Base-by-base conservation (phyloP, 2,797 vertebrate species). In the Molossus molossus region DNA sequence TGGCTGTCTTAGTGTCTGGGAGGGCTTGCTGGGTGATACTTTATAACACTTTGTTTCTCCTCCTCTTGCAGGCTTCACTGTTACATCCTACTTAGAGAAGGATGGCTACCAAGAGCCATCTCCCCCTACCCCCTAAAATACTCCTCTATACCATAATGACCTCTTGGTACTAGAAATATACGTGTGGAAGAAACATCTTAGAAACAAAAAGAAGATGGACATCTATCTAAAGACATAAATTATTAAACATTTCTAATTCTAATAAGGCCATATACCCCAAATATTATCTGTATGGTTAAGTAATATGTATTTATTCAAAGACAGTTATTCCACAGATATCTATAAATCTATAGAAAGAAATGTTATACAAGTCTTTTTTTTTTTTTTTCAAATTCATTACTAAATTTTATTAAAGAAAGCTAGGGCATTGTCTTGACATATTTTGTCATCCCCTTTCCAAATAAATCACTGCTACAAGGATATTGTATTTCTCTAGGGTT, bases 71-170 rank as follows among this genome's bases (percentile, higher is more conserved):
- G 90, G 79, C 29, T 75, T 81, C 87, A 90, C 53, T 90, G 77
- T 72, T 95, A 93, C 15, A 45, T 85, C 60, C 76, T 90, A 55
- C 37, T 87, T 95, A 79, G 29, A 90, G 87, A 95, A n/a, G 95
- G 91, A 97, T 1, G 95, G 40, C 65, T 98, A 84, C 81, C 70
- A 91, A 92, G 45, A 95, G 60, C 88, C 72, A 97, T 55, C 90
- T 91, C 0, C 62, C 0, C 14, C 10, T 4, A 33, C 33, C 1
- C 40, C 70, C 57, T 29, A 94, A 93, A 94, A 95, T 50, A 82
- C 18, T 58, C 72, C 67, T 96, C 82, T 29, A 18, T 9, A 94
- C 90, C 1, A 94, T 21, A 97, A 93, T 60, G 37, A 21, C 91
- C 72, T 21, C 72, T 80, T 65, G 9, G 50, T 79, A 94, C 70